Base-by-base conservation (phyloP, 2,888 invertebrate genomes). In the Sialis lutaria region DNA sequence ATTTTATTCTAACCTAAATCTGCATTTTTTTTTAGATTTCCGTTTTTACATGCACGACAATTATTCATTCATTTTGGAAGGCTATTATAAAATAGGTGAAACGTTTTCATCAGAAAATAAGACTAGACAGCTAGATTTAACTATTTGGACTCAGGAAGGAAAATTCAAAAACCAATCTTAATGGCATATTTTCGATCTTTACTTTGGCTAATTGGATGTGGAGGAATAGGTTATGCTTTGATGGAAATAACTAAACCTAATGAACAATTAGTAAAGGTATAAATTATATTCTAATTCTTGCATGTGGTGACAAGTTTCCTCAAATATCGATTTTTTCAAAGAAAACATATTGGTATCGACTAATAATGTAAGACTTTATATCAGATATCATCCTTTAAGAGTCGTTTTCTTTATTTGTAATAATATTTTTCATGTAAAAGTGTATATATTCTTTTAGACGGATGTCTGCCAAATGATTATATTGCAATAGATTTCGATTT, bases 21-120 rank as follows among this genome's bases (percentile, higher is more conserved):
- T n/a, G 34, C n/a, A 30, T 49, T 51, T 50, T 48, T 50, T 69
- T 70, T 33, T 66, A 86, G 86, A 79, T 64, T 80, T 78, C 57
- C 77, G 86, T 51, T 67, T 73, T 55, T 79, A 78, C 58, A 72
- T 82, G 63, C 67, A 70, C 62, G 69, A 77, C 48, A 77, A 82
- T 52, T 79, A 68, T 60, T 80, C 81, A 45, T 69, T 64, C 57
- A 58, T 78, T 33, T 65, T 87, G 51, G 76, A 84, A 53, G 67
- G 72, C 44, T 87, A 79, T 62, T 87, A 87, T 61, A 64, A 65
- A 54, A 55, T 82, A 32, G 82, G 82, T 47, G 84, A 85, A 65
- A 60, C 65, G 40, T 53, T 81, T 7, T 72, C 75, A 46, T 57
- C 60, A 1, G 65, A 73, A 37, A 61, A 62, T 48, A 67, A 64